Evolutionary conservation across 2,888 invertebrate species (phyloP).

Genomic region (Suillia variegata): DNA sequence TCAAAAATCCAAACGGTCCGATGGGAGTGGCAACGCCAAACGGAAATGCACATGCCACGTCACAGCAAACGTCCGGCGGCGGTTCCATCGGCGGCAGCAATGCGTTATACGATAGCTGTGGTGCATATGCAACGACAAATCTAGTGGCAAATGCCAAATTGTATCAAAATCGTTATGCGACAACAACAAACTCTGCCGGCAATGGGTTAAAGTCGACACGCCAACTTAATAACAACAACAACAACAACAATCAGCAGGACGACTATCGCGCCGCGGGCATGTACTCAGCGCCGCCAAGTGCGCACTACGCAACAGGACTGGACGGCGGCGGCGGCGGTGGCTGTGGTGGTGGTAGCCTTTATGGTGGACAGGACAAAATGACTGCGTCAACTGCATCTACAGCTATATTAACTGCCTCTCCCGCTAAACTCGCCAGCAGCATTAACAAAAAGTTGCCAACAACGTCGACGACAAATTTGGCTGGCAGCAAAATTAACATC

Average conservation of each 20-base stretch:
- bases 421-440: constrained; percentile 42
- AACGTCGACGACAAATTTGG: constrained; percentile 22
- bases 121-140: constrained; percentile 62
- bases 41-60: constrained; percentile 34
- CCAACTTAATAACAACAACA: constrained; percentile 30
- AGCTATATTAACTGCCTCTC: constrained; percentile 45
- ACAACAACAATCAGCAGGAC: constrained; percentile 36
- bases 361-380: constrained; percentile 50
- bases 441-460: constrained; percentile 26
- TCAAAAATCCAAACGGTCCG: constrained; percentile 55
- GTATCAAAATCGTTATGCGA: constrained; percentile 59
- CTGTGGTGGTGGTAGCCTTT: constrained; percentile 36
- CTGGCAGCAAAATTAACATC: constrained; percentile 55
- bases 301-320: constrained; percentile 48
- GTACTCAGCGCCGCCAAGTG: constrained; percentile 61
- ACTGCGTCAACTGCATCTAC: constrained; percentile 55
- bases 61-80: constrained; percentile 36
- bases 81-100: constrained; percentile 22
- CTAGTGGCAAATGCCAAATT: constrained; percentile 60
- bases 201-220: not conserved
- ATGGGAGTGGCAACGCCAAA: constrained; percentile 21
- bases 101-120: constrained; percentile 49
- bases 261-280: constrained; percentile 57
- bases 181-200: constrained; percentile 29
- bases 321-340: constrained; percentile 31